These are phyloP conservation scores for Arizona elegans DNA, from an alignment of 2,113 vertebrate genomes.

Conservation along the genomic window DNA sequence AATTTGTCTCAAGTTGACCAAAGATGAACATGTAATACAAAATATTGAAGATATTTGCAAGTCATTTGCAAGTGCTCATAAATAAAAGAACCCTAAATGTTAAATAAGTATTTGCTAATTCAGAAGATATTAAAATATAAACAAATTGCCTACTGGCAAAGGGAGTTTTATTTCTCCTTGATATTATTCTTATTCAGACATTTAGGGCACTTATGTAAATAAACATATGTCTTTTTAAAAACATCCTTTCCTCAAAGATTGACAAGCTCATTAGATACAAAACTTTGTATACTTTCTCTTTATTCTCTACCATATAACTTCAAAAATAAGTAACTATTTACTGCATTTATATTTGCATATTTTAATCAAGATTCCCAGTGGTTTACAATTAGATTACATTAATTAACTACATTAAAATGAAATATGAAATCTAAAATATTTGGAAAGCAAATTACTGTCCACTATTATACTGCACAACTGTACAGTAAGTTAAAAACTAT, in stretches of 20 bases:
- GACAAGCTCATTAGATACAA: background rate
- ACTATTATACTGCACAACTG: background rate
- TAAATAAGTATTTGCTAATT: conserved; percentile 34
- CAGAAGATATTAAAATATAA: conserved; percentile 11
- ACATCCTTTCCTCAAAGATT: background rate
- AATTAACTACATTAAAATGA: background rate
- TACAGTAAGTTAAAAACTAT: background rate
- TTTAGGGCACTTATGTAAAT: background rate
- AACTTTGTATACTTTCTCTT: background rate
- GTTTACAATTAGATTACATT: background rate
- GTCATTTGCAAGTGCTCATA: conserved; percentile 24
- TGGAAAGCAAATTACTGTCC: background rate
- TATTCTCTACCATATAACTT: background rate
- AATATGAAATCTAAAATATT: background rate
- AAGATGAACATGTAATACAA: conserved; percentile 11
- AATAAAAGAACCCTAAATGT: background rate
- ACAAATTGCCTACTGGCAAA: background rate
- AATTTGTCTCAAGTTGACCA: background rate
- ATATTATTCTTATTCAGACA: background rate
- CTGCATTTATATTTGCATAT: background rate
- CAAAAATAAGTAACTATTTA: background rate
- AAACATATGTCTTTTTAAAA: background rate
- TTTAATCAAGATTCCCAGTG: background rate
- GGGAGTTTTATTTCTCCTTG: background rate
- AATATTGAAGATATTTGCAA: conserved; percentile 41